Conservation (phyloP, 2,113 vertebrate genomes). For the Mandrillus leucophaeus region DNA sequence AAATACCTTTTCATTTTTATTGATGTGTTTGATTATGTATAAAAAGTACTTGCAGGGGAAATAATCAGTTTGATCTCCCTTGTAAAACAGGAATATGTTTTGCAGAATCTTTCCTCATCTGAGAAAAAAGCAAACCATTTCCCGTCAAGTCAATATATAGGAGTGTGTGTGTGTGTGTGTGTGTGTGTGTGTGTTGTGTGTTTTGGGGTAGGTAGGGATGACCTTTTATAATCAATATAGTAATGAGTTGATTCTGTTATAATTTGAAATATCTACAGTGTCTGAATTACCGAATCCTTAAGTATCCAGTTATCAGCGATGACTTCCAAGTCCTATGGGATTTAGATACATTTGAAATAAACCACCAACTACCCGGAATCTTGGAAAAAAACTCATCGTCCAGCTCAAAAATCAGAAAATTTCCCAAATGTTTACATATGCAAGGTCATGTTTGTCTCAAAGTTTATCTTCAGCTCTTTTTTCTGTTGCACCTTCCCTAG, state of each 20-base stretch:
- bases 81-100: not conserved
- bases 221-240: not conserved
- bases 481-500: not conserved
- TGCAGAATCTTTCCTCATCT: not conserved
- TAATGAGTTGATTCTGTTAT: not conserved
- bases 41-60: not conserved
- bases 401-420: not conserved
- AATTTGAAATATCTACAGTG: not conserved
- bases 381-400: not conserved
- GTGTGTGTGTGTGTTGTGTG: not conserved
- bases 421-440: not conserved
- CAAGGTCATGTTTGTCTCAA: not conserved
- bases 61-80: not conserved
- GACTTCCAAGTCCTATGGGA: not conserved
- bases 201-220: not conserved
- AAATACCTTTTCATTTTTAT: not conserved
- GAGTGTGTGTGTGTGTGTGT: not conserved
- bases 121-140: not conserved
- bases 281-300: not conserved
- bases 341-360: not conserved
- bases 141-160: not conserved
- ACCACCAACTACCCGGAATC: not conserved
- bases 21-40: not conserved
- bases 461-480: not conserved
- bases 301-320: not conserved